Conservation (phyloP, 2,888 invertebrate species). For the Chirona hameri region DNA sequence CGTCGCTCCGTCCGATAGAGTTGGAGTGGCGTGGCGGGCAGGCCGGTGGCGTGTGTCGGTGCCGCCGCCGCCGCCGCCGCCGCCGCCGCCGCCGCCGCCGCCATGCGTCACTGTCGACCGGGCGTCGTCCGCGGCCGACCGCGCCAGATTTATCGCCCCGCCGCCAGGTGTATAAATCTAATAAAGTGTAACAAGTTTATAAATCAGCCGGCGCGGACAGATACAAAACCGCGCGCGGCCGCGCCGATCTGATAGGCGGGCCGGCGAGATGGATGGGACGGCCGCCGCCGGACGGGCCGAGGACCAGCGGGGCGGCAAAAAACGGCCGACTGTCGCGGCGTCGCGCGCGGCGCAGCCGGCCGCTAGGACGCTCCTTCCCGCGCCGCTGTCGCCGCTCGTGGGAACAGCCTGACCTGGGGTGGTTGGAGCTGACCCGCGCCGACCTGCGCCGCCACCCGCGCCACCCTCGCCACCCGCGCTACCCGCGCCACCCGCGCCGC, state of each 20-base stretch:
- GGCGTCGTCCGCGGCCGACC: neutral
- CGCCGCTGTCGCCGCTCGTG: neutral
- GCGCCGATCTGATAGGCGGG: slow-evolving; percentile 3
- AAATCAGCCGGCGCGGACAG: slow-evolving; percentile 27
- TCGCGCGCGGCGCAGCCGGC: neutral
- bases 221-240: slow-evolving; percentile 26
- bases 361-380: neutral
- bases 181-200: slow-evolving; percentile 29
- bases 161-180: slow-evolving; percentile 23
- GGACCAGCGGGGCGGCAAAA: neutral
- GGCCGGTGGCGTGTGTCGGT: neutral
- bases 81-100: neutral
- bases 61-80: neutral
- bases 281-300: neutral
- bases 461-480: neutral
- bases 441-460: neutral
- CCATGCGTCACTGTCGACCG: neutral
- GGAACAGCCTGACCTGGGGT: neutral
- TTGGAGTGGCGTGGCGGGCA: no score
- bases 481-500: neutral
- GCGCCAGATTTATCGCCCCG: neutral
- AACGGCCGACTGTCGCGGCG: neutral
- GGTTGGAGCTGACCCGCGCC: neutral
- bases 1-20: no score
- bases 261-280: neutral